Conservation (phyloP, 1,140 invertebrate species). For the Potamilus streckersoni region DNA sequence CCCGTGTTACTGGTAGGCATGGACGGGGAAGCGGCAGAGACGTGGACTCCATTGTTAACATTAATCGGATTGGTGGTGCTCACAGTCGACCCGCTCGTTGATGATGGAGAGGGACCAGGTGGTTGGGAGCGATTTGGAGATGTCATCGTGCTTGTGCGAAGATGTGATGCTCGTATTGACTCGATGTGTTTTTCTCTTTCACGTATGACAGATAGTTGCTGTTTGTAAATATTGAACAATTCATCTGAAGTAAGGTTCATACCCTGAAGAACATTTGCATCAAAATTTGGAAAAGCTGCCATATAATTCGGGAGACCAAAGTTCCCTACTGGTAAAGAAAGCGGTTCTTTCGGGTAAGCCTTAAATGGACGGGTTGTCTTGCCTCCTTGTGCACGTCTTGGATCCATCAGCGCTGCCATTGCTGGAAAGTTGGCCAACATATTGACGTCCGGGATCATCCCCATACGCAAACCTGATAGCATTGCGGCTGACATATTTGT, state of each 20-base stretch:
- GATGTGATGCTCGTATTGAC: slow-evolving; percentile 24
- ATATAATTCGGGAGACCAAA: slow-evolving; percentile 27
- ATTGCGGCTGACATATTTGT: slow-evolving; percentile 22
- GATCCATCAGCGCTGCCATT: slow-evolving; percentile 41
- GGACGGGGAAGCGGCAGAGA: slow-evolving; percentile 2
- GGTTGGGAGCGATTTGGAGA: neutral
- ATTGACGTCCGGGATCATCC: slow-evolving; percentile 14
- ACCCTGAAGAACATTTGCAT: slow-evolving; percentile 30
- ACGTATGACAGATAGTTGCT: slow-evolving; percentile 33
- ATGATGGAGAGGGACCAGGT: neutral
- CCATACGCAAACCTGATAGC: no score
- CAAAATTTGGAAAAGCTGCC: slow-evolving; percentile 26
- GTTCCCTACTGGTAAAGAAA: slow-evolving; percentile 31
- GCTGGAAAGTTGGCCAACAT: slow-evolving; percentile 32
- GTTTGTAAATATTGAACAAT: slow-evolving; percentile 40
- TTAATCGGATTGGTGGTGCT: neutral
- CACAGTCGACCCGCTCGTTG: neutral
- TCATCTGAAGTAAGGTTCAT: slow-evolving; percentile 36
- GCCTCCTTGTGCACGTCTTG: slow-evolving; percentile 21
- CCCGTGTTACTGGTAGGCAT: slow-evolving; percentile 4
- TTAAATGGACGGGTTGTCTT: slow-evolving; percentile 42
- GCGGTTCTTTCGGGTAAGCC: slow-evolving; percentile 43
- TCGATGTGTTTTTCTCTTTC: slow-evolving; percentile 34
- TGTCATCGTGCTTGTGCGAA: slow-evolving; percentile 9
- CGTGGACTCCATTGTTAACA: slow-evolving; percentile 1